Conservation (phyloP, 1,140 invertebrate genomes). For the Macrosteles quadrilineatus region DNA sequence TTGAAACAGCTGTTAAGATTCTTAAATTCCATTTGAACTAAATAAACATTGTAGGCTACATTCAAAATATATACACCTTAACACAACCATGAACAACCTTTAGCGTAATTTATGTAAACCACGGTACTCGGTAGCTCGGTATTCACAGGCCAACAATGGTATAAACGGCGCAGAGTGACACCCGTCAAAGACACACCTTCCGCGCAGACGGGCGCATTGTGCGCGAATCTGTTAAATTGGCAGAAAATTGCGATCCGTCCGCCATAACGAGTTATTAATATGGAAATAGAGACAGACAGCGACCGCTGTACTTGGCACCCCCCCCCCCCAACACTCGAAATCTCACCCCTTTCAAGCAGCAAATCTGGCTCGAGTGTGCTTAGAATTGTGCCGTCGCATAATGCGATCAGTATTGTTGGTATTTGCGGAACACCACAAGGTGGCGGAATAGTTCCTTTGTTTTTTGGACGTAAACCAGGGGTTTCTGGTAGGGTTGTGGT, state of each 20-base stretch:
- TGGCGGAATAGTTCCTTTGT: no score
- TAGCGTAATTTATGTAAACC: no score
- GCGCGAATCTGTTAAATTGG: conserved; percentile 8
- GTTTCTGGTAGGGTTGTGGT: no score
- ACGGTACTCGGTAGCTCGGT: no score
- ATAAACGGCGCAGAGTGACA: neutral
- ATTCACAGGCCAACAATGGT: neutral
- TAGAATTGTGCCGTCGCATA: neutral
- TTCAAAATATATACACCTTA: no score
- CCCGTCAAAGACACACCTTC: neutral
- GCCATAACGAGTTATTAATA: conserved; percentile 13
- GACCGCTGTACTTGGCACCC: neutral
- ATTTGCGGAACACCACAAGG: no score
- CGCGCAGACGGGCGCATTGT: neutral
- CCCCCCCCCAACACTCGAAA: neutral
- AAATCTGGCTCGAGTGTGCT: conserved; percentile 12
- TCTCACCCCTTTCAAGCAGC: conserved; percentile 4
- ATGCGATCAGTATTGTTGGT: neutral
- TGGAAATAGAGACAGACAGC: conserved; percentile 10
- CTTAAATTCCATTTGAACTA: no score
- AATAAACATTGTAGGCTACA: no score
- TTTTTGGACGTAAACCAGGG: no score
- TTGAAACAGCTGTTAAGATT: no score
- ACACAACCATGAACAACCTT: no score
- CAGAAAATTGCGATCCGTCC: conserved; percentile 13